phyloP scores from a whole-genome alignment of 2,888 invertebrate genomes.

The Calameuta filiformis region DNA sequence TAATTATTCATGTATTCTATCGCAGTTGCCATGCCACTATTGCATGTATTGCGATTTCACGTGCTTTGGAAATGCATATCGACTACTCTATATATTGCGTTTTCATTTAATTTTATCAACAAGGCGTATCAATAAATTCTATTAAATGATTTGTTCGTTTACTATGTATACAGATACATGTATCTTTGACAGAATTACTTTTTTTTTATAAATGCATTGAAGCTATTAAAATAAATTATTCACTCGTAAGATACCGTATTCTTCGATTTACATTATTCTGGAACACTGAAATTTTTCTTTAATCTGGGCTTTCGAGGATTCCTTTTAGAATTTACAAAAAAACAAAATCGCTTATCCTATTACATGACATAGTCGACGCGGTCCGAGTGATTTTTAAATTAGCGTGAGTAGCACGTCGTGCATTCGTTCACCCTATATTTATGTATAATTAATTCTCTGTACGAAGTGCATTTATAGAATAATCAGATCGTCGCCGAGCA shows the following conservation, averaged over 20 bases:
- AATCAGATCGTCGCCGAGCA: background rate
- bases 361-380: background rate
- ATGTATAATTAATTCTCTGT: background rate
- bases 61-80: background rate
- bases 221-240: background rate
- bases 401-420: background rate
- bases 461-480: background rate
- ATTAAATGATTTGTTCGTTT: background rate
- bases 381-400: background rate
- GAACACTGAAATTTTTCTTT: background rate
- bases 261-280: background rate
- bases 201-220: background rate
- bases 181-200: background rate
- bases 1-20: background rate
- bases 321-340: background rate
- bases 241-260: background rate
- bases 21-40: background rate
- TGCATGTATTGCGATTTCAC: background rate
- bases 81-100: background rate
- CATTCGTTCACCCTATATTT: background rate
- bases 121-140: background rate
- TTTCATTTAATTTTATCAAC: background rate
- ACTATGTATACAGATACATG: background rate
- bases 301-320: background rate
- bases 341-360: background rate